Conservation (phyloP, 2,113 vertebrate species). For the Myotis lucifugus region DNA sequence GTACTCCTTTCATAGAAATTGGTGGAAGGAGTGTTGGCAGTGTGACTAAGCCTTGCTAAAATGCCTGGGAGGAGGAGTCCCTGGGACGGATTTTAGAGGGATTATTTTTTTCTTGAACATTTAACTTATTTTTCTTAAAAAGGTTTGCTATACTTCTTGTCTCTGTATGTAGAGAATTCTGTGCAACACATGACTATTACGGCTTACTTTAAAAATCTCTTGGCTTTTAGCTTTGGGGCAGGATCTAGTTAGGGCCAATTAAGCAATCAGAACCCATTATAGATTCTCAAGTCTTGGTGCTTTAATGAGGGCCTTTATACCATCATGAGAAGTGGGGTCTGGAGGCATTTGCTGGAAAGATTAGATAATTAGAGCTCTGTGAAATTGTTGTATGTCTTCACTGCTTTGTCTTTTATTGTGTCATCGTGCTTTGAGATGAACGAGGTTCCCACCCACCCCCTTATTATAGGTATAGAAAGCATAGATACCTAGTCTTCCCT, state of each 20-base stretch:
- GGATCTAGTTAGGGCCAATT: background rate
- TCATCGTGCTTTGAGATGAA: background rate
- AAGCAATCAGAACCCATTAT: background rate
- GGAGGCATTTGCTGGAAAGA: background rate
- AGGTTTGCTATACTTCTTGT: background rate
- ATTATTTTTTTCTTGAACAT: background rate
- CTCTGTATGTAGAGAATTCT: background rate
- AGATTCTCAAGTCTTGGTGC: background rate
- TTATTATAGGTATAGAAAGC: background rate
- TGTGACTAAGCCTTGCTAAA: background rate
- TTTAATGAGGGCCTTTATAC: background rate
- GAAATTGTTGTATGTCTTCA: background rate
- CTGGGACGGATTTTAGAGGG: background rate
- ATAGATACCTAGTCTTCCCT: background rate
- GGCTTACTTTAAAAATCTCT: background rate
- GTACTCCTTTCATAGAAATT: background rate
- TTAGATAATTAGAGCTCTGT: background rate
- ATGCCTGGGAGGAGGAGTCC: background rate
- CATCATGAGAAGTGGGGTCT: background rate
- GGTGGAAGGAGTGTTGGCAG: background rate
- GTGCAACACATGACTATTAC: background rate
- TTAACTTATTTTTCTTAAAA: conserved; percentile 15
- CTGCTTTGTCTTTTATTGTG: background rate
- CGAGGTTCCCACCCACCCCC: background rate
- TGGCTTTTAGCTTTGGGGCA: background rate